A percentile compares a stretch with the other conserved stretches of the same genome.
phyloP scores from a whole-genome alignment of 2,113 vertebrate species.

The Ceuthmochares aereus region DNA sequence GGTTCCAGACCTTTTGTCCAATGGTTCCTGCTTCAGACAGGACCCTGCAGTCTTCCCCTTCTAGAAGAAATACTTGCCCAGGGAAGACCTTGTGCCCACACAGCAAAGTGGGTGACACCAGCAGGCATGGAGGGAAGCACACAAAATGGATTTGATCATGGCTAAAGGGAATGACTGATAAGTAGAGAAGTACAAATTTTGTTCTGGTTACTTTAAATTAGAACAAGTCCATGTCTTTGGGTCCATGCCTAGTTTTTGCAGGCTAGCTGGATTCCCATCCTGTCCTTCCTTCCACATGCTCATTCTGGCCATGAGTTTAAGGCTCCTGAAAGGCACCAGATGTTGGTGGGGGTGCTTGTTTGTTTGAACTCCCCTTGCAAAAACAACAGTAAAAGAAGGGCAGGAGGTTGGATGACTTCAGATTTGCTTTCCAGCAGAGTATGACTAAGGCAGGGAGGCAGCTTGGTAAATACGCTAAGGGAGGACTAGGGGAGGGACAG shows the following conservation, averaged over 20 bases:
- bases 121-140: background rate
- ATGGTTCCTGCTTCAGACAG: background rate
- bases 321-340: conserved; percentile 43
- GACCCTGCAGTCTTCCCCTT: background rate
- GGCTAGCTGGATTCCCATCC: conserved; percentile 6
- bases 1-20: background rate
- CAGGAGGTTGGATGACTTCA: background rate
- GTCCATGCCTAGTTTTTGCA: conserved; percentile 2
- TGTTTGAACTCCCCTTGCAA: conserved; percentile 28
- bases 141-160: background rate
- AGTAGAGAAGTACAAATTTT: background rate
- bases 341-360: background rate
- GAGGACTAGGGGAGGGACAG: background rate
- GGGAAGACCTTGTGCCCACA: background rate
- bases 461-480: background rate
- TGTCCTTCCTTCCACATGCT: background rate
- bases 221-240: background rate
- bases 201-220: background rate
- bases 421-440: conserved; percentile 28
- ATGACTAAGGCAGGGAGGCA: background rate
- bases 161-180: background rate
- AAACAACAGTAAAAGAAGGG: conserved; percentile 23
- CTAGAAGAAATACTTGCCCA: background rate
- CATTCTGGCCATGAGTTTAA: conserved; percentile 20
- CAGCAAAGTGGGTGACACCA: background rate